These are phyloP conservation scores for Mnemiopsis leidyi DNA, from an alignment of 37 sponge, comb jelly and placozoan species.

Conservation along the genomic window DNA sequence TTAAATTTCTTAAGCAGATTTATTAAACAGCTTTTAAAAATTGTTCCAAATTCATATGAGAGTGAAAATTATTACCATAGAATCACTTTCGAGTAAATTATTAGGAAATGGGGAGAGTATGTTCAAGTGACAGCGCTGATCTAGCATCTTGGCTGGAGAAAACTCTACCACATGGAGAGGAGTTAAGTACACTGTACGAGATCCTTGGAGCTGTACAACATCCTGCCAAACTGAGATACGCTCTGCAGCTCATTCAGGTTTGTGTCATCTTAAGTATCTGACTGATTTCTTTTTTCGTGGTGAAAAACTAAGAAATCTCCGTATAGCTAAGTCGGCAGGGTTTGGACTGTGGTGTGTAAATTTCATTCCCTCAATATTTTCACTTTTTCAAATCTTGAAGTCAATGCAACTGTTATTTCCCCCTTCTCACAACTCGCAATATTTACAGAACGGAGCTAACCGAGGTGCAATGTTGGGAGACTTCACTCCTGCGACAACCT, in stretches of 20 bases:
- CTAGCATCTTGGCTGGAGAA: background rate
- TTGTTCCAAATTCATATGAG: no score
- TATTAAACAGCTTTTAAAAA: no score
- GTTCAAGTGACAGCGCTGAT: background rate
- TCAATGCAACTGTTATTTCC: background rate
- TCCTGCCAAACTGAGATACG: conserved; percentile 3
- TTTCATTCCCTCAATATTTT: no score
- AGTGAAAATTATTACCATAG: no score
- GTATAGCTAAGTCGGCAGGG: no score
- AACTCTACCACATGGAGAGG: background rate
- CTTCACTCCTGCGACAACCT: background rate
- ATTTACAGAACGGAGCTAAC: background rate
- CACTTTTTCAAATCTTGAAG: background rate
- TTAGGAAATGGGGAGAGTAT: conserved; percentile 22
- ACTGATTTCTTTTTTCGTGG: no score
- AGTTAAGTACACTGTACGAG: background rate
- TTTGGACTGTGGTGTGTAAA: no score
- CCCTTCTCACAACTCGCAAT: background rate
- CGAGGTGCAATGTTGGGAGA: background rate
- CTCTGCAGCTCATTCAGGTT: background rate
- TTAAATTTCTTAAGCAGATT: no score
- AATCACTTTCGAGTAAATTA: background rate
- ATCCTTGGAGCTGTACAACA: background rate
- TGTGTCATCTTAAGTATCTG: no score
- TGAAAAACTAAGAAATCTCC: background rate